These are phyloP conservation scores for Notolepis coatsorum DNA, from an alignment of 2,797 vertebrate species.

Conservation along the genomic window DNA sequence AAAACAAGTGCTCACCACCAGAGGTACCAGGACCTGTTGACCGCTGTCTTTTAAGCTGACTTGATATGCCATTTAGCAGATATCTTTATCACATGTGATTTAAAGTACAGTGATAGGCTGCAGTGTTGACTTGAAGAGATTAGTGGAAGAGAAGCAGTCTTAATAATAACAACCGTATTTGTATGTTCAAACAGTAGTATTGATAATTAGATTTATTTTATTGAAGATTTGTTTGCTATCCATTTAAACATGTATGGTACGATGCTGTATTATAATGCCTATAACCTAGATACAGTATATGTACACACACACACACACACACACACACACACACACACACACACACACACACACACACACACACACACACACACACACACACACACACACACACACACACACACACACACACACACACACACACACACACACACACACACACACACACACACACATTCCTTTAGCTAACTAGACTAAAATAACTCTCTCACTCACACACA, in stretches of 20 bases:
- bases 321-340: slow-evolving; percentile 2
- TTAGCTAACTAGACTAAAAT: not conserved
- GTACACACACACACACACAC: not conserved
- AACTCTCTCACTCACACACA: slow-evolving; percentile 30
- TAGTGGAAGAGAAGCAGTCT: not conserved
- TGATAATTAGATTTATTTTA: slow-evolving; percentile 24
- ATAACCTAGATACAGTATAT: not conserved
- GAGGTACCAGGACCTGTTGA: slow-evolving; percentile 75
- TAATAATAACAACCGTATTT: not conserved
- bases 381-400: slow-evolving; percentile 19
- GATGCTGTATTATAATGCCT: slow-evolving; percentile 19
- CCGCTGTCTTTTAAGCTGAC: not conserved
- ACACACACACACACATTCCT: not conserved
- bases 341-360: not conserved
- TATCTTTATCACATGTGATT: not conserved
- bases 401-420: slow-evolving; percentile 25
- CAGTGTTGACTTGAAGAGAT: slow-evolving; percentile 13
- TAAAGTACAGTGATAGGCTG: not conserved
- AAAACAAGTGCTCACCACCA: slow-evolving; percentile 78
- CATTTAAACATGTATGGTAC: slow-evolving; percentile 31
- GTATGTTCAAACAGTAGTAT: not conserved
- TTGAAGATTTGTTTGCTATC: slow-evolving; percentile 27
- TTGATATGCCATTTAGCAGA: not conserved
- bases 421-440: too few relatives aligned
- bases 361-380: slow-evolving; percentile 31